Percentiles rank a stretch among this genome's conserved stretches.
phyloP scores from a whole-genome alignment of 2,888 invertebrate species.

The Gerosis bhagava region DNA sequence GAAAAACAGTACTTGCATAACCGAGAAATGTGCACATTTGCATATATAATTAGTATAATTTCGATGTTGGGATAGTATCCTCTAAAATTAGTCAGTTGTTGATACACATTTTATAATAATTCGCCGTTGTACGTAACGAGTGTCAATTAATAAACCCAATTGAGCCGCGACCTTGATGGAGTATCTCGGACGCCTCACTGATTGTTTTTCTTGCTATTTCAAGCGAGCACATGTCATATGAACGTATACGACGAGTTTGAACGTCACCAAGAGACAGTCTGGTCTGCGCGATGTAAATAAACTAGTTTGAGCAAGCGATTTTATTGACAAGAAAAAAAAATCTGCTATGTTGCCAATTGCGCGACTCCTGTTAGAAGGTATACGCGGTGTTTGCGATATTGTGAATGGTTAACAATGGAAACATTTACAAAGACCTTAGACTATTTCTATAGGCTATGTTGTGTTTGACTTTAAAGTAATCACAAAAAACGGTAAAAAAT shows the following conservation, averaged over 20 bases:
- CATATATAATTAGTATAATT: conserved; percentile 19
- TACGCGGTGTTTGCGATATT: too few relatives aligned
- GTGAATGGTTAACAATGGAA: too few relatives aligned
- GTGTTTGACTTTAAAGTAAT: too few relatives aligned
- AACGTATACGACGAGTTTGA: conserved; percentile 14
- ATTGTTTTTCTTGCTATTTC: conserved; percentile 49
- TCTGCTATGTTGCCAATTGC: too few relatives aligned
- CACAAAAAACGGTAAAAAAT: too few relatives aligned
- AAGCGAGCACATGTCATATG: conserved; percentile 36
- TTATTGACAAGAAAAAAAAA: background rate
- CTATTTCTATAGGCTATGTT: too few relatives aligned
- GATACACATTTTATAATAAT: conserved; percentile 44
- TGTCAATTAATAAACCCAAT: conserved; percentile 56
- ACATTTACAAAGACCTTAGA: too few relatives aligned
- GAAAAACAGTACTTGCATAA: background rate
- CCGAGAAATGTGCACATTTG: background rate
- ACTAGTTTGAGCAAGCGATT: conserved; percentile 17
- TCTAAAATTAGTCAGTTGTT: conserved; percentile 37
- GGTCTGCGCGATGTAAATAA: conserved; percentile 21
- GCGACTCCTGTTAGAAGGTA: too few relatives aligned
- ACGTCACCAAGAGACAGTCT: conserved; percentile 23
- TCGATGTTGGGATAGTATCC: conserved; percentile 33
- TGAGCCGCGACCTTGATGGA: conserved; percentile 53
- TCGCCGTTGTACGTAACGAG: conserved; percentile 42
- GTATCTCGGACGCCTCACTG: conserved; percentile 45